phyloP scores from a whole-genome alignment of 2,888 invertebrate genomes.

The Drosophila merina region DNA sequence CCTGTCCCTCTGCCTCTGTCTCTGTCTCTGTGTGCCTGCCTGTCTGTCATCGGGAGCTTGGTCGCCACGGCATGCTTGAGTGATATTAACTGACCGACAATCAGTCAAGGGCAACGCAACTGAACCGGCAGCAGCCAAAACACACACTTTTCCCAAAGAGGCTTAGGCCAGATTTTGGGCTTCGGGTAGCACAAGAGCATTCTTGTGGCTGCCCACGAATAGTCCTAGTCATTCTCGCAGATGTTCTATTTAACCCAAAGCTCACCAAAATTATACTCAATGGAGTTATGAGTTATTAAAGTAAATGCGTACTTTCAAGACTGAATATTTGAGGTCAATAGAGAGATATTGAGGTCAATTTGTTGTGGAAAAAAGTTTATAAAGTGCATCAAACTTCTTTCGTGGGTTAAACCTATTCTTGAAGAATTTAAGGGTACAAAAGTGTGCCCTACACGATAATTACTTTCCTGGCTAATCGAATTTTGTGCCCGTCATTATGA shows the following conservation, averaged over 20 bases:
- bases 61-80: constrained; percentile 65
- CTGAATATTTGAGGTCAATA: background rate
- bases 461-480: constrained; percentile 76
- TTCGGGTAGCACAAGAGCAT: constrained; percentile 22
- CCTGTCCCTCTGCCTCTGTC: constrained; percentile 20
- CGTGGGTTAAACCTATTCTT: constrained; percentile 46
- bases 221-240: constrained; percentile 53
- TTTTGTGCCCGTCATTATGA: constrained; percentile 77
- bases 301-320: background rate
- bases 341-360: background rate
- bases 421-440: constrained; percentile 19
- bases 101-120: constrained; percentile 68
- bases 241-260: constrained; percentile 51
- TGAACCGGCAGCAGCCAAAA: constrained; percentile 24
- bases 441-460: constrained; percentile 71
- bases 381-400: background rate
- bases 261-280: background rate
- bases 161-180: constrained; percentile 69
- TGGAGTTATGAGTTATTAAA: background rate
- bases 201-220: constrained; percentile 44
- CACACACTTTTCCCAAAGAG: constrained; percentile 37
- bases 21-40: constrained; percentile 29
- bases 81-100: constrained; percentile 80
- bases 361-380: background rate
- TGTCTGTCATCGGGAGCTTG: constrained; percentile 50